phyloP scores from a whole-genome alignment of 2,888 invertebrate species.

The Quadroppia sp. region DNA sequence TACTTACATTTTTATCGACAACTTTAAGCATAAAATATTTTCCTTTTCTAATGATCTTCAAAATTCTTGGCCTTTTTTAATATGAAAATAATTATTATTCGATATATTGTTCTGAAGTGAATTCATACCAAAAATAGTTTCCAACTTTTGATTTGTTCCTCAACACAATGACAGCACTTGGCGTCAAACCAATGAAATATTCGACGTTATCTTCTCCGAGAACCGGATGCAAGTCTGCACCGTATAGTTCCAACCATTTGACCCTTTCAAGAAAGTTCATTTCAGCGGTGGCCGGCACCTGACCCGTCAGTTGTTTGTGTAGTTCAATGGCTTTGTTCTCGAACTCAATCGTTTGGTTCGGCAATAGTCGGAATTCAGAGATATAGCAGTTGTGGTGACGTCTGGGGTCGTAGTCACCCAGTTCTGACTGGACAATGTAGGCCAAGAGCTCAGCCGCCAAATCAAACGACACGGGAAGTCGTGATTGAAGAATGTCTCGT shows the following conservation, averaged over 20 bases:
- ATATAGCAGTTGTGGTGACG: constrained; percentile 85
- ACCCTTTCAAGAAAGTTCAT: constrained; percentile 93
- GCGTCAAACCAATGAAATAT: constrained; percentile 91
- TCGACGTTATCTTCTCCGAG: constrained; percentile 91
- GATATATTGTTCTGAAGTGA: constrained; percentile 20
- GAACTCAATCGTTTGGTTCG: constrained; percentile 85
- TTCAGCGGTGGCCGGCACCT: constrained; percentile 86
- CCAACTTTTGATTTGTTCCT: constrained; percentile 94
- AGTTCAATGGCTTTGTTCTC: constrained; percentile 80
- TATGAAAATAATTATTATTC: not conserved
- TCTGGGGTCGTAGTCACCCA: constrained; percentile 87
- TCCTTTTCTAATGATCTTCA: constrained; percentile 93
- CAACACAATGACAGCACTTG: constrained; percentile 88
- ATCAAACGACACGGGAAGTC: constrained; percentile 84
- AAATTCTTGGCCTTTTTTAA: constrained; percentile 71
- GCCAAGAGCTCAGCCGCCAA: constrained; percentile 86
- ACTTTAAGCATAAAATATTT: constrained; percentile 94
- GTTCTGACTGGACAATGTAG: constrained; percentile 88
- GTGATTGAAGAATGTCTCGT: constrained; percentile 89
- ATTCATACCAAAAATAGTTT: constrained; percentile 83
- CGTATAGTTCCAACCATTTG: constrained; percentile 98
- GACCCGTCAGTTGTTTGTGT: constrained; percentile 80
- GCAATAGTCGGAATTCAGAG: constrained; percentile 86
- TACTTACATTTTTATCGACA: constrained; percentile 87
- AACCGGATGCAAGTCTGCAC: constrained; percentile 93